These are phyloP conservation scores for Mythimna impura DNA, from an alignment of 2,888 invertebrate species.

Conservation along the genomic window DNA sequence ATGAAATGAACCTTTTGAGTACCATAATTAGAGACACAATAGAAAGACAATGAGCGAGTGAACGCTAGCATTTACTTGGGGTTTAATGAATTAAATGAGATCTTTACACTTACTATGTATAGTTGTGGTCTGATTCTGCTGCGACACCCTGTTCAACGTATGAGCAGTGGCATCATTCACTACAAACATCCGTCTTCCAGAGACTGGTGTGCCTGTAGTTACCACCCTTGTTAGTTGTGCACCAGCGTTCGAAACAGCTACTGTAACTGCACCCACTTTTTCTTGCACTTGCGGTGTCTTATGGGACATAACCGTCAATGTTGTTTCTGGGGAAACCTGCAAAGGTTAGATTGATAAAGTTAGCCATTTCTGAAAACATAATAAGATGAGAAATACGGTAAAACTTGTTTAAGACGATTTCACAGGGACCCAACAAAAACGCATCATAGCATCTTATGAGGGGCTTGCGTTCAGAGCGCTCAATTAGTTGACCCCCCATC, in stretches of 20 bases:
- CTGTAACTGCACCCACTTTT: conserved; percentile 85
- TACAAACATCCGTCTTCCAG: conserved; percentile 87
- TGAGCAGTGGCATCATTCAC: conserved; percentile 85
- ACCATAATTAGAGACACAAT: too few relatives aligned
- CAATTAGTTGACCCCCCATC: too few relatives aligned
- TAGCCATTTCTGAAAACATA: background rate
- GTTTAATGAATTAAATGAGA: background rate
- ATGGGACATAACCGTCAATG: conserved; percentile 88
- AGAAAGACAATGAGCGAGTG: too few relatives aligned
- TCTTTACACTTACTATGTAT: conserved; percentile 83
- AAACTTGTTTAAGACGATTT: too few relatives aligned
- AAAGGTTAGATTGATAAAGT: conserved; percentile 47
- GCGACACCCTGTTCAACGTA: conserved; percentile 84
- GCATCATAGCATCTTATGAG: too few relatives aligned
- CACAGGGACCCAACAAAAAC: too few relatives aligned
- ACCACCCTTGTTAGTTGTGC: conserved; percentile 87
- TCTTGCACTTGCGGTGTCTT: conserved; percentile 89
- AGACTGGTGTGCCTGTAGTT: conserved; percentile 81
- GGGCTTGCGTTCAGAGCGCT: too few relatives aligned
- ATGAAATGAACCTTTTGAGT: too few relatives aligned
- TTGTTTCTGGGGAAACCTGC: conserved; percentile 88
- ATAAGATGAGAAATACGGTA: too few relatives aligned
- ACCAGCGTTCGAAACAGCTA: conserved; percentile 84
- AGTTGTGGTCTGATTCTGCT: conserved; percentile 87
- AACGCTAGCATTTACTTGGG: too few relatives aligned